Evolutionary conservation across 2,797 vertebrate genomes (phyloP).

Genomic region (Argyrosomus regius): DNA sequence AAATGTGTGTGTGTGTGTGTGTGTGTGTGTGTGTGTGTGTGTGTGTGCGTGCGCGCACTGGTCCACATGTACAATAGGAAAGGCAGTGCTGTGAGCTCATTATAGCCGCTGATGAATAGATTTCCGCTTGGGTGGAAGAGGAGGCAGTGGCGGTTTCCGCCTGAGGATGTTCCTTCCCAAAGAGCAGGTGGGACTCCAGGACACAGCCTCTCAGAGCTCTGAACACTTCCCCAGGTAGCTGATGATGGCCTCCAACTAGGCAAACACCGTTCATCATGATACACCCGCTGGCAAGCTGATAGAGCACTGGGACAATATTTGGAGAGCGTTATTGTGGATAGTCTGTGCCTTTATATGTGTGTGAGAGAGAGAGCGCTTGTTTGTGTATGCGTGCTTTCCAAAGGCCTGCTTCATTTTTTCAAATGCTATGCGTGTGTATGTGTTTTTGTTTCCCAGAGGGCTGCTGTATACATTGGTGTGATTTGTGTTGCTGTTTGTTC

Average conservation of each 20-base stretch:
- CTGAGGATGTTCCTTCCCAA: constrained; percentile 66
- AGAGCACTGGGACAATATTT: constrained; percentile 73
- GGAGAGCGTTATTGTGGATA: constrained; percentile 61
- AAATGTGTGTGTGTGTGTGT: neutral
- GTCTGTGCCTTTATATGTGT: constrained; percentile 29
- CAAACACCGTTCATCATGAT: constrained; percentile 77
- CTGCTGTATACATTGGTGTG: constrained; percentile 18
- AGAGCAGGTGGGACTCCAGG: constrained; percentile 70
- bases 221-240: constrained; percentile 70
- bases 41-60: neutral
- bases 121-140: constrained; percentile 61
- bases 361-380: neutral
- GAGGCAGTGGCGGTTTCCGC: constrained; percentile 48
- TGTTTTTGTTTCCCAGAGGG: constrained; percentile 17
- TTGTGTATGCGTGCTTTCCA: constrained; percentile 20
- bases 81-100: constrained; percentile 60
- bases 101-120: constrained; percentile 78
- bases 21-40: neutral
- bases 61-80: constrained; percentile 33
- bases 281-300: constrained; percentile 65
- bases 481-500: constrained; percentile 34
- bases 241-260: constrained; percentile 65
- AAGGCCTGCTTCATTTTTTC: constrained; percentile 20
- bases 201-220: constrained; percentile 49
- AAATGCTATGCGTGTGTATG: neutral